A percentile compares a stretch with the other conserved stretches of the same genome.
Conservation (phyloP, 2,888 invertebrate genomes). For the Chalcosyrphus nemorum region DNA sequence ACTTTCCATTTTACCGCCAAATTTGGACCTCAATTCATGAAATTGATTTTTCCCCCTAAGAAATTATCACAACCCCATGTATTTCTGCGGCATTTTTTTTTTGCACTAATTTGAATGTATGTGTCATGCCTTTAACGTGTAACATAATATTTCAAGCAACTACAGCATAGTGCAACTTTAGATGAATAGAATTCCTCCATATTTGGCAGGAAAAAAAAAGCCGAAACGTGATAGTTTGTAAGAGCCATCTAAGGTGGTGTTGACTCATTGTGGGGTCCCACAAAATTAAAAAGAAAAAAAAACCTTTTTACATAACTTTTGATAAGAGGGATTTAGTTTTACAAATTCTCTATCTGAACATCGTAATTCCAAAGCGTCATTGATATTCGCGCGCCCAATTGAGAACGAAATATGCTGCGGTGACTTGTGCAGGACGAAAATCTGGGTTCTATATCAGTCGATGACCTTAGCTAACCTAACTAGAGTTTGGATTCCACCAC, state of each 20-base stretch:
- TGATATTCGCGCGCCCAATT: constrained; percentile 42
- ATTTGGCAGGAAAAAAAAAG: neutral
- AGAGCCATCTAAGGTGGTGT: neutral
- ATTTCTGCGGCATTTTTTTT: too few relatives aligned
- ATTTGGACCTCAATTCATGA: too few relatives aligned
- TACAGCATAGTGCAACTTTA: too few relatives aligned
- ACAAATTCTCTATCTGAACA: too few relatives aligned
- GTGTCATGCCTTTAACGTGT: neutral
- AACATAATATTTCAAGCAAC: neutral
- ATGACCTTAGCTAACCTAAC: constrained; percentile 32
- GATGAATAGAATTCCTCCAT: neutral
- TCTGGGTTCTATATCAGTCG: neutral
- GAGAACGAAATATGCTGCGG: too few relatives aligned
- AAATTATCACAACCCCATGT: too few relatives aligned
- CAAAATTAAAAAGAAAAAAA: neutral
- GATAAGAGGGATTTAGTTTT: too few relatives aligned
- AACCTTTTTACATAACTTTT: constrained; percentile 44
- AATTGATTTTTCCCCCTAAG: too few relatives aligned
- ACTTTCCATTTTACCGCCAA: too few relatives aligned
- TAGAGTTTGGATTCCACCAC: neutral
- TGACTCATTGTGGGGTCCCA: constrained; percentile 13
- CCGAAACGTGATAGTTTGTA: neutral
- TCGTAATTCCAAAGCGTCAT: too few relatives aligned
- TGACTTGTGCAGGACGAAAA: too few relatives aligned
- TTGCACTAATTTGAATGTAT: too few relatives aligned